Evolutionary conservation across 2,888 invertebrate genomes (phyloP), one percentile per base, ranked within the genome.

Genomic region (Dysmachus trigonus): DNA sequence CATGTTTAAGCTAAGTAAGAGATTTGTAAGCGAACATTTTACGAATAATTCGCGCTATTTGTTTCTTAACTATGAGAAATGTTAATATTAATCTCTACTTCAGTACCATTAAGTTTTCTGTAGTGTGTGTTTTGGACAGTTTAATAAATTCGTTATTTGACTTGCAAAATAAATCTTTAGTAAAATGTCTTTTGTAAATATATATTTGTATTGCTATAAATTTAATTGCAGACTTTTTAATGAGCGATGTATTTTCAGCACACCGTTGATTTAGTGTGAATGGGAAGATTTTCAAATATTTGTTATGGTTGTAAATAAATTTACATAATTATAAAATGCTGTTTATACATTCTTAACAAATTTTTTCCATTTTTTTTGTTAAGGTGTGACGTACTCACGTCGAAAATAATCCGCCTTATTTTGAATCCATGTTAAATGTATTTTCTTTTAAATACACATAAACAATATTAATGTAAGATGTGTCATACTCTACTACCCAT

Each of bases 101-200:
- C 62, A 82, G 62, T 62, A 82, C 53, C 62, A 82, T 82, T 82
- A 82, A 82, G 81, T 82, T 82, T 82, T 38, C 81, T 62, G 81
- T 82, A 82, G 81, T 82, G 81, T 82, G 81, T 82, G 79, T 82
- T 82, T 82, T 82, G 13, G 33, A 79, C 62, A 62, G 53, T 82
- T 33, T 53, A 82, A 82, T 62, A 77, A 77, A 77, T 77, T 77
- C 30, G 77, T 77, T 77, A 47, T 62, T 62, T 62, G 47, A 47
- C 47, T 47, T 47, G 47, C 15, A 47, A 47, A 0, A 47, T 47
- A 47, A 47, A 47, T 47, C n/a, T 47, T 47, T 47, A 47, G 47
- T 47, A n/a, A 47, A 47, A 47, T 47, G 47, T 47, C n/a, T n/a
- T 47, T 47, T 47, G 47, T 47, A 47, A 47, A 47, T 47, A 47